A percentile compares a stretch with the other conserved stretches of the same genome.
phyloP scores from a whole-genome alignment of 2,797 vertebrate species.

The Phrynocephalus vlangalii region DNA sequence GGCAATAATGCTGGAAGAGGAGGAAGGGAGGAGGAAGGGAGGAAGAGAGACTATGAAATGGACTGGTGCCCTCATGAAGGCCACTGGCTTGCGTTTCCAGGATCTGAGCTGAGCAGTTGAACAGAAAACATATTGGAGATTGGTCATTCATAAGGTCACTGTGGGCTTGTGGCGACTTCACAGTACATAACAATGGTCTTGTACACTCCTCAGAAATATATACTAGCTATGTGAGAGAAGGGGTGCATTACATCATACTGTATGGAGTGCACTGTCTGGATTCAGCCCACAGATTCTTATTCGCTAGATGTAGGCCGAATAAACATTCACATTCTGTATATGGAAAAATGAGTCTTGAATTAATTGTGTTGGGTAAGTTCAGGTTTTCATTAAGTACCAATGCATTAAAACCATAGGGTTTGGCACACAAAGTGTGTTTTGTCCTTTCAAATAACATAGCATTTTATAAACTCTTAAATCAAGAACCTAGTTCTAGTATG shows the following conservation, averaged over 20 bases:
- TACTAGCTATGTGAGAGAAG: not conserved
- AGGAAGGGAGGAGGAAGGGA: no score
- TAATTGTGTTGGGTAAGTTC: not conserved
- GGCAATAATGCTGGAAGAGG: no score
- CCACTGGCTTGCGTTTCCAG: no score
- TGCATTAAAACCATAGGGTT: not conserved
- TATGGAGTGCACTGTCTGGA: not conserved
- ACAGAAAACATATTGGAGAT: not conserved
- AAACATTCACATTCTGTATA: not conserved
- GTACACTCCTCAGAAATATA: not conserved
- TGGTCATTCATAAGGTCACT: not conserved
- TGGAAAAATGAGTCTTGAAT: not conserved
- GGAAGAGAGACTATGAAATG: no score
- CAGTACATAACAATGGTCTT: not conserved
- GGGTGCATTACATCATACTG: not conserved
- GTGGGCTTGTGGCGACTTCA: no score
- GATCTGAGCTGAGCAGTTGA: no score
- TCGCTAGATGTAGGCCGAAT: not conserved
- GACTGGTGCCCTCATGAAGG: no score
- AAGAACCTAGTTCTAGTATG: slow-evolving; percentile 50
- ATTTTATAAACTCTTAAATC: slow-evolving; percentile 27
- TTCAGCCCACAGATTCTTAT: not conserved
- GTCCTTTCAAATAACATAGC: slow-evolving; percentile 54
- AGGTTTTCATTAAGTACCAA: no score
- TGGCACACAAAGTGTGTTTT: slow-evolving; percentile 26